A percentile compares a stretch with the other conserved stretches of the same genome.
phyloP scores from a whole-genome alignment of 2,888 invertebrate species.

The Mystacides longicornis region DNA sequence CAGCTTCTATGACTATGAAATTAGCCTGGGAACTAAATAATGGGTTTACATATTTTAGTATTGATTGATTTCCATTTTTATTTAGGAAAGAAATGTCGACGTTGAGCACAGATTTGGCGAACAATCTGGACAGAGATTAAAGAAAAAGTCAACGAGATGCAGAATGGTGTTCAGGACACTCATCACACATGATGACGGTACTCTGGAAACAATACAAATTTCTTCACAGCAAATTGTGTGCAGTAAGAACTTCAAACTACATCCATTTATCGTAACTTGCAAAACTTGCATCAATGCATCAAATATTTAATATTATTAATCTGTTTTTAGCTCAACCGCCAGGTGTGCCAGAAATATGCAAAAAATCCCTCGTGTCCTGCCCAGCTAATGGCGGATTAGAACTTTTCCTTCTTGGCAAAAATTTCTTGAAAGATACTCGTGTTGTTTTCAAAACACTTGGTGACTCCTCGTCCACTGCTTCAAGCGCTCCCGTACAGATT shows the following conservation, averaged over 20 bases:
- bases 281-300: neutral
- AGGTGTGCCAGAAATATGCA: conserved; percentile 85
- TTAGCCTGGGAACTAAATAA: no score
- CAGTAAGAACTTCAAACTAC: conserved; percentile 60
- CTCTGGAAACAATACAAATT: conserved; percentile 75
- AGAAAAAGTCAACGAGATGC: conserved; percentile 92
- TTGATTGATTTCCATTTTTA: neutral
- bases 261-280: neutral
- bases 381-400: conserved; percentile 76
- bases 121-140: conserved; percentile 66
- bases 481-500: conserved; percentile 4
- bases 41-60: no score
- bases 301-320: neutral
- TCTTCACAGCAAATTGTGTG: conserved; percentile 88
- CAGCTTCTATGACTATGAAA: no score
- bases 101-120: conserved; percentile 88
- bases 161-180: conserved; percentile 90
- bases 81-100: conserved; percentile 84
- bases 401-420: conserved; percentile 83
- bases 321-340: conserved; percentile 72
- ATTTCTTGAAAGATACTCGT: conserved; percentile 84
- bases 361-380: conserved; percentile 76
- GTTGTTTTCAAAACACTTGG: conserved; percentile 62
- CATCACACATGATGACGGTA: conserved; percentile 69
- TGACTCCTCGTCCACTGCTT: conserved; percentile 27